Conservation (phyloP, 1,140 invertebrate genomes). For the Neodiprion lecontei region DNA sequence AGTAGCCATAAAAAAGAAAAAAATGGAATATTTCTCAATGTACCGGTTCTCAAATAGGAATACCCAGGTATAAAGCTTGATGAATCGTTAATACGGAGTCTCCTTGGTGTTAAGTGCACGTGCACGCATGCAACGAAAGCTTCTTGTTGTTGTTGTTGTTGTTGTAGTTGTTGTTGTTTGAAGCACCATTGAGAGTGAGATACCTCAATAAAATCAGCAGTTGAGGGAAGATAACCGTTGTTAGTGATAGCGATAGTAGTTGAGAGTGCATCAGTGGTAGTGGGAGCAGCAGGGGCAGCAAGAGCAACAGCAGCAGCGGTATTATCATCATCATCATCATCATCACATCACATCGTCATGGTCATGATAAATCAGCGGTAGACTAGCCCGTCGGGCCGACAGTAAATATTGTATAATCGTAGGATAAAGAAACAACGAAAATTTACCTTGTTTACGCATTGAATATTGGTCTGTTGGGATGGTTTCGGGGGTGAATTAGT, state of each 20-base stretch:
- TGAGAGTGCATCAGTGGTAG: neutral
- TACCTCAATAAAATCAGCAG: neutral
- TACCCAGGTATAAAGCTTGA: neutral
- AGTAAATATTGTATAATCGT: too few species aligned
- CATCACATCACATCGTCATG: too few species aligned
- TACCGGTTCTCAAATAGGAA: neutral
- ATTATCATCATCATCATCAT: too few species aligned
- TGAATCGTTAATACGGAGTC: neutral
- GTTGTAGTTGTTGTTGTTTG: too few species aligned
- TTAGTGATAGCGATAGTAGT: neutral
- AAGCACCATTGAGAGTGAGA: neutral
- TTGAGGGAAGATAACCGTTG: neutral
- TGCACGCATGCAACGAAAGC: neutral
- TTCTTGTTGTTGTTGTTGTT: neutral
- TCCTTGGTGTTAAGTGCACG: neutral
- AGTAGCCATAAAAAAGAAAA: neutral
- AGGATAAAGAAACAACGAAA: neutral
- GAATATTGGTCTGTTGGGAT: conserved; percentile 42
- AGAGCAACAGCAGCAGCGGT: neutral
- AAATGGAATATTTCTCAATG: neutral
- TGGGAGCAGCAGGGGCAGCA: neutral
- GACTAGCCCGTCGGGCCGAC: too few species aligned
- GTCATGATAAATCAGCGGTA: too few species aligned
- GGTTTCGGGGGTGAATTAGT: conserved; percentile 52
- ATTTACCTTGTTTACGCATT: neutral